Base-by-base conservation (phyloP, 1,140 invertebrate genomes). In the Atopsyche davidsoni region DNA sequence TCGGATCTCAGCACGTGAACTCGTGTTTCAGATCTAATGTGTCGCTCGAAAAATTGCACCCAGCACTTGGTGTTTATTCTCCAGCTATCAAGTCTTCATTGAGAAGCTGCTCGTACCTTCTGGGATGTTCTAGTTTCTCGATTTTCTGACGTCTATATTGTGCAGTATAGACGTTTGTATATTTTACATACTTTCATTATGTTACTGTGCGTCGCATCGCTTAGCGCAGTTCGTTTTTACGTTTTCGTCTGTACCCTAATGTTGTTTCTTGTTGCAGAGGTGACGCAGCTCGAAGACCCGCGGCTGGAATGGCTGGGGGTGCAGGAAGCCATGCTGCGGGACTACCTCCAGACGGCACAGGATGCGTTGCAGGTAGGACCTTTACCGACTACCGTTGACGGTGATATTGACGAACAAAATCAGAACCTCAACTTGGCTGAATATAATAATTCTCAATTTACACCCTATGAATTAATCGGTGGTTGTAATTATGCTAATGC, bases 291-390 rank as follows among this genome's bases (percentile, higher is more conserved):
- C 22, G 93, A 96, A 76, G 94, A 97, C 75, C 94, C 94, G 25
- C 77, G 94, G 55, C 77, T 92, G 69, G 92, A 96, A 84, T 98
- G 93, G 93, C 81, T 93, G 60, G 84, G 83, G 55, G 86, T 96
- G 63, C 95, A 98, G 74, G 92, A 96, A 73, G 84, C 83, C 51
- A 98, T 98, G 95, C 76, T 98, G 62, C 82, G 91, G 65, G 92
- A 96, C 58, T 98, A 98, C 72, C 78, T 98, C 57, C 85, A 89
- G 58, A 94, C 90, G 53, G 94, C 93, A 42, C 88, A 96, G 72
- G 90, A 95, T 72, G 89, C 92, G 65, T 75, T 97, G 63, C 87
- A 92, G 79, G 89, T 92, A 66, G 81, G 78, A 75, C 36, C 24
- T 14, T 45, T 25, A 14, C 22, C 18, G 13, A 19, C 9, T 9